Percentiles rank a stretch among this genome's conserved stretches.
Conservation (phyloP, 2,888 invertebrate genomes). For the Pycnomerus fuliginosus region DNA sequence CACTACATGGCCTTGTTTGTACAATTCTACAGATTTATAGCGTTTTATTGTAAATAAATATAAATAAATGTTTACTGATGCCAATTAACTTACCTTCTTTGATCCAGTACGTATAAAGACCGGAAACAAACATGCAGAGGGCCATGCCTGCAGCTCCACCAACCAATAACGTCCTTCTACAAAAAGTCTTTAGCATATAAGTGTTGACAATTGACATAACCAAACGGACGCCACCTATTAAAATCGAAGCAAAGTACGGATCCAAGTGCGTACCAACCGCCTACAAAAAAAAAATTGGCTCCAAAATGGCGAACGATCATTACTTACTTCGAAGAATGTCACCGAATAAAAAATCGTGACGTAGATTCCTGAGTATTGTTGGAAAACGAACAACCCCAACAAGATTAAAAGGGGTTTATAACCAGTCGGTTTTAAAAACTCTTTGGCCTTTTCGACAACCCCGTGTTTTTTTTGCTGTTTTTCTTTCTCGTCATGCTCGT, state of each 20-base stretch:
- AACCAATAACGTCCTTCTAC: conserved; percentile 55
- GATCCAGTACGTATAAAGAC: conserved; percentile 54
- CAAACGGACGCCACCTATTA: conserved; percentile 57
- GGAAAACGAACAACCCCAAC: conserved; percentile 58
- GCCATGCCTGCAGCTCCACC: conserved; percentile 57
- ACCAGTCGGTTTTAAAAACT: conserved; percentile 58
- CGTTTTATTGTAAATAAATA: no score
- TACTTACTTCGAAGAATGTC: conserved; percentile 58
- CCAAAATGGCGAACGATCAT: not conserved
- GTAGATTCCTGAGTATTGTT: conserved; percentile 63
- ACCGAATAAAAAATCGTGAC: conserved; percentile 64
- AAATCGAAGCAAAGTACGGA: conserved; percentile 55
- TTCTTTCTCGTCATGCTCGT: conserved; percentile 55
- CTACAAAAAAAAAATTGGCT: conserved; percentile 35
- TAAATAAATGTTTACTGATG: no score
- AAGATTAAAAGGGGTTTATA: conserved; percentile 60
- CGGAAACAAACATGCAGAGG: conserved; percentile 57
- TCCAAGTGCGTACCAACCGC: conserved; percentile 55
- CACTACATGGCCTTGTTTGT: no score
- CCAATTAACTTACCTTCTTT: conserved; percentile 49
- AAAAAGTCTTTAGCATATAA: conserved; percentile 54
- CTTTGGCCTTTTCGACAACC: conserved; percentile 45
- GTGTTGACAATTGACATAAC: conserved; percentile 59
- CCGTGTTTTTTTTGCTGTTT: conserved; percentile 42
- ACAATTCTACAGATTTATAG: no score